Conservation (phyloP, 2,888 invertebrate genomes). For the Fissipunctia ypsillon region DNA sequence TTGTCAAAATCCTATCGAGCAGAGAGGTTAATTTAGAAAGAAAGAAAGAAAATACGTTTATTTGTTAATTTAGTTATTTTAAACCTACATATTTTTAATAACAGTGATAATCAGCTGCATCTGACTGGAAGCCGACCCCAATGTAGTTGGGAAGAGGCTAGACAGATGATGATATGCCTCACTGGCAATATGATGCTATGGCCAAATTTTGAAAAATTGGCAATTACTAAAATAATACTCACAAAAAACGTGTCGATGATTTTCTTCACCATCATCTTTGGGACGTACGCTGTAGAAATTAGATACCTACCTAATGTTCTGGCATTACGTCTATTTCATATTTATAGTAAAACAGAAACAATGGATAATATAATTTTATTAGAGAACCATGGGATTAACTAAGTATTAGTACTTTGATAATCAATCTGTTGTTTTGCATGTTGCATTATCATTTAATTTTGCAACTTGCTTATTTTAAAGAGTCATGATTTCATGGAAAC, state of each 20-base stretch:
- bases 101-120: not conserved
- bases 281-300: not conserved
- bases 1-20: too few relatives aligned
- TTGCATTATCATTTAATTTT: not conserved
- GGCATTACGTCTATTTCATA: not conserved
- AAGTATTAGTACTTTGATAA: conserved; percentile 7
- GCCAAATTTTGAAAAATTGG: not conserved
- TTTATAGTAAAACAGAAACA: conserved; percentile 29
- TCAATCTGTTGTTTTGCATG: conserved; percentile 1
- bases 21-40: too few relatives aligned
- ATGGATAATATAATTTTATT: conserved; percentile 19
- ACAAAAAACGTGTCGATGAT: conserved; percentile 9
- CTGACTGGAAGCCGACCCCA: not conserved
- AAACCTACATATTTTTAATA: too few relatives aligned
- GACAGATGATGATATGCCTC: too few relatives aligned
- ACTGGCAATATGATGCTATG: not conserved
- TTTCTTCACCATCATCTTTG: not conserved
- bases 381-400: conserved; percentile 1
- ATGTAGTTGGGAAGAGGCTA: not conserved
- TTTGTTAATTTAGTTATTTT: too few relatives aligned
- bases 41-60: too few relatives aligned
- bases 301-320: not conserved
- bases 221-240: not conserved
- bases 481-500: not conserved
- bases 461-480: not conserved